Evolutionary conservation across 1,140 invertebrate genomes (phyloP).

Genomic region (Riptortus pedestris): DNA sequence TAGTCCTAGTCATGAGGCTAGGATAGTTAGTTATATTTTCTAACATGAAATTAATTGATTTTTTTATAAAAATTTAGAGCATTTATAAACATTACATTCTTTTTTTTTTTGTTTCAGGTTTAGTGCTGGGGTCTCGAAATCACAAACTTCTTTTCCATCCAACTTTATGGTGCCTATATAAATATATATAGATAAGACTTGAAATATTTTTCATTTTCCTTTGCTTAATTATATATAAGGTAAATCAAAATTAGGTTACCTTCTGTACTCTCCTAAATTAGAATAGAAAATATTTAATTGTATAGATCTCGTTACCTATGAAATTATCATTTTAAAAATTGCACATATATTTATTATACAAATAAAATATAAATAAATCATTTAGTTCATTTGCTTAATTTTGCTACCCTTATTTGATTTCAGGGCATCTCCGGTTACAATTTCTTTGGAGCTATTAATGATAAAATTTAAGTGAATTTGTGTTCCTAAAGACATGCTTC

Average conservation of each 20-base stretch:
- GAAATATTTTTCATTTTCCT: background rate
- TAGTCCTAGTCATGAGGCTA: too few species aligned
- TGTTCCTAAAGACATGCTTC: too few species aligned
- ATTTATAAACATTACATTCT: background rate
- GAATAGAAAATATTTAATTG: background rate
- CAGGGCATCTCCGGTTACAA: background rate
- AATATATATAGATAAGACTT: background rate
- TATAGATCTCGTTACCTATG: background rate
- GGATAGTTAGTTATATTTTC: too few species aligned
- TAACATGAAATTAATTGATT: too few species aligned
- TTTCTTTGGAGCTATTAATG: too few species aligned
- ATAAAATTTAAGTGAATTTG: too few species aligned
- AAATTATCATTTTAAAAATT: background rate
- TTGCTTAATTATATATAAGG: background rate
- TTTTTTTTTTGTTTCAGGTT: background rate
- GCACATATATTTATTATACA: conserved; percentile 9
- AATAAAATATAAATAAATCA: conserved; percentile 3
- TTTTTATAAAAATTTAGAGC: background rate
- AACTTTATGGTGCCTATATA: background rate
- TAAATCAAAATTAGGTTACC: conserved; percentile 3
- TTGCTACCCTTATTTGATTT: background rate
- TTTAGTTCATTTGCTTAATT: background rate
- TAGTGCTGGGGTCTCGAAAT: background rate
- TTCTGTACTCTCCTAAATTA: background rate
- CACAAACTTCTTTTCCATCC: conserved; percentile 3